Conservation (phyloP, 2,113 vertebrate genomes). For the Phasianus colchicus region DNA sequence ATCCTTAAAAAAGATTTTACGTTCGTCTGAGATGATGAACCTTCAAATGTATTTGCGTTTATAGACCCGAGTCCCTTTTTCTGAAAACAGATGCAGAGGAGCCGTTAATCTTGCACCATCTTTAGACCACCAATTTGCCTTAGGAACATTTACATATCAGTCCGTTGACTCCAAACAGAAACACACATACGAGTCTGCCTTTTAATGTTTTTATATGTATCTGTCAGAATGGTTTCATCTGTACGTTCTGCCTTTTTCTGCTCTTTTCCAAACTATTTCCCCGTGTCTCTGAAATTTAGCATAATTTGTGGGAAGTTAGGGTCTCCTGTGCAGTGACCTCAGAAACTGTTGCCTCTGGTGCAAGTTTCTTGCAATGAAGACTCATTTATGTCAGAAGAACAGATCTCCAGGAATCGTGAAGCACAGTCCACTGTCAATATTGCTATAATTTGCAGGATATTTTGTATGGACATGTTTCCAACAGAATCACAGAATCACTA, state of each 20-base stretch:
- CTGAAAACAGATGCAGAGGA: not conserved
- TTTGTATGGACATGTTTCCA: not conserved
- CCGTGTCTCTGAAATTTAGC: not conserved
- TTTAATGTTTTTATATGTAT: not conserved
- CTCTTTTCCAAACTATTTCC: not conserved
- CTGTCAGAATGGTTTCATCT: not conserved
- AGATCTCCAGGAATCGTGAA: not conserved
- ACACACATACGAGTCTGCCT: not conserved
- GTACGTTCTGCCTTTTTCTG: not conserved
- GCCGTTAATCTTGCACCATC: not conserved
- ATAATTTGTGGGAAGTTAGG: not conserved
- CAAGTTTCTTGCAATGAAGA: not conserved
- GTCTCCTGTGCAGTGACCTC: not conserved
- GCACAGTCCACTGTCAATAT: not conserved
- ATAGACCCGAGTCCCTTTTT: not conserved
- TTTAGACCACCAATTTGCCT: not conserved
- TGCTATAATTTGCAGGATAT: not conserved
- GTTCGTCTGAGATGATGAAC: not conserved
- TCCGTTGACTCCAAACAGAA: not conserved
- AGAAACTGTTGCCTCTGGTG: not conserved
- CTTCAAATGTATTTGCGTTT: not conserved
- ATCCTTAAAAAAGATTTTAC: not conserved
- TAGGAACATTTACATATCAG: fast-evolving
- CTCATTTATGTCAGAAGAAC: not conserved
- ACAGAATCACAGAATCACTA: too few species aligned